Evolutionary conservation across 2,113 vertebrate genomes (phyloP).

Genomic region (Prunella himalayana): DNA sequence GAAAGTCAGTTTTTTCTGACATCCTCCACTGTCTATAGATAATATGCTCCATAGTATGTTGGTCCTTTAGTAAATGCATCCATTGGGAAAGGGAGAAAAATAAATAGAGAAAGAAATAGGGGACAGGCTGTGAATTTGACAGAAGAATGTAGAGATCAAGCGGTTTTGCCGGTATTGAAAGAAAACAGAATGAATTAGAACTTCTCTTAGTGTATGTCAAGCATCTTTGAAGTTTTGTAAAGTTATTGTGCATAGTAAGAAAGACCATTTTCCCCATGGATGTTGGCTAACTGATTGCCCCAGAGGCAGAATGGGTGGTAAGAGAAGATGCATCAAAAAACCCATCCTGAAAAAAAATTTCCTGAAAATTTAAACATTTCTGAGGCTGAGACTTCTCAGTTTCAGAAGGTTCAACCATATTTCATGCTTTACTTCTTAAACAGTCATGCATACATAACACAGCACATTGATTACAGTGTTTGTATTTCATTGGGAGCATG

Average conservation of each 20-base stretch:
- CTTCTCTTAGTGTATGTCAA: not conserved
- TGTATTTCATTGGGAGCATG: not conserved
- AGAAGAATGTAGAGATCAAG: not conserved
- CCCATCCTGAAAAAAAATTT: not conserved
- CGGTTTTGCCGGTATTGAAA: not conserved
- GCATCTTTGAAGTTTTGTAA: not conserved
- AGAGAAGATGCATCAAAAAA: not conserved
- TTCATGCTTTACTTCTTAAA: not conserved
- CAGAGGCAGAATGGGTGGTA: not conserved
- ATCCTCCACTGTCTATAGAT: not conserved
- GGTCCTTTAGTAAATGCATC: not conserved
- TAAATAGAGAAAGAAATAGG: not conserved
- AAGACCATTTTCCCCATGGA: not conserved
- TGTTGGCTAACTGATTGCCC: not conserved
- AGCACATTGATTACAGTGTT: not conserved
- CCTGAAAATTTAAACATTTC: not conserved
- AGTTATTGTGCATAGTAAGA: not conserved
- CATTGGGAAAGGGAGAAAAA: not conserved
- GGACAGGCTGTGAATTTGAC: not conserved
- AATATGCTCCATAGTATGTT: not conserved
- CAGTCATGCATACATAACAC: not conserved
- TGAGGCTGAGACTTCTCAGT: not conserved
- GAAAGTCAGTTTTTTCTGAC: not conserved
- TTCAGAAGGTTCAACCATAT: not conserved
- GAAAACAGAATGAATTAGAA: conserved; percentile 12